Evolutionary conservation across 2,888 invertebrate species (phyloP), one percentile per base, ranked within the genome.

Genomic region (Microlaimidae sp.): DNA sequence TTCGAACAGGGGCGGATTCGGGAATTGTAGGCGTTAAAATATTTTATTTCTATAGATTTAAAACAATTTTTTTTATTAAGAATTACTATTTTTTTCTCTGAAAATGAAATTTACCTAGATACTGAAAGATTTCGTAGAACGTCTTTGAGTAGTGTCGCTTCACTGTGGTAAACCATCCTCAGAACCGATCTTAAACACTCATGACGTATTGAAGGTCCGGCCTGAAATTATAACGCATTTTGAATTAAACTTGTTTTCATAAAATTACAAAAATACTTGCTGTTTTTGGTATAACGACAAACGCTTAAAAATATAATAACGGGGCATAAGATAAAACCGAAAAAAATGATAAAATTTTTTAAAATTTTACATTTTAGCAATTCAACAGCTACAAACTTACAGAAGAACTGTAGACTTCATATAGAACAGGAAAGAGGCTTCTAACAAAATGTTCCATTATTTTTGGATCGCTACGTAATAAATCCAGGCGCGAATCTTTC

Each of bases 341-440:
- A n/a, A n/a, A n/a, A n/a, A n/a, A n/a, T n/a, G n/a, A 17, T 32
- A 32, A 32, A 17, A 32, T 13, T 32, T 17, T 32, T 7, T 7
- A 7, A 7, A 32, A 32, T 32, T 32, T 7, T 17, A 32, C 32
- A 32, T 13, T 32, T 32, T 32, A 17, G 10, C 5, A 49, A 70
- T n/a, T n/a, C n/a, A n/a, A n/a, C n/a, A n/a, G n/a, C n/a, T n/a
- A n/a, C n/a, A n/a, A n/a, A n/a, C 73, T 68, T 61, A 75, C 75
- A 57, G 92, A 92, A 64, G 88, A 89, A 72, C 88, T 90, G 75
- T 97, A 97, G 53, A 97, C 92, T 76, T 97, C 93, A 74, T 93
- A 93, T 46, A 97, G 77, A 26, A 95, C 87, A 43, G 85, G 84
- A 73, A 95, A 89, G 57, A 97, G 76, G 42, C 88, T 85, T 64